Percentiles rank a stretch among this genome's conserved stretches.
phyloP scores from a whole-genome alignment of 2,113 vertebrate species.

The Notechis scutatus region DNA sequence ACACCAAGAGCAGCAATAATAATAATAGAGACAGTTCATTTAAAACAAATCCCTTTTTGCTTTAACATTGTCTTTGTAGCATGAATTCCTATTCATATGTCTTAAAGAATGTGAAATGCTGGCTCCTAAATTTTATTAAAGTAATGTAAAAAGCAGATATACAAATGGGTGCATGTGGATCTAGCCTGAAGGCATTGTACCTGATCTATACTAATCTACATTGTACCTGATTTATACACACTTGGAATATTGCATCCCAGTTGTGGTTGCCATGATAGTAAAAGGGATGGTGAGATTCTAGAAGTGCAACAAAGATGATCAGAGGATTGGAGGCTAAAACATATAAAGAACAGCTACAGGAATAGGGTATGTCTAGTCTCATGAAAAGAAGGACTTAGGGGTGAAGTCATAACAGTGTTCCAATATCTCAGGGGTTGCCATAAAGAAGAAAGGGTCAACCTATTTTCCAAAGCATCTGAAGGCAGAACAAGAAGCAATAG shows the following conservation, averaged over 20 bases:
- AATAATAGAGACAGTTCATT: neutral
- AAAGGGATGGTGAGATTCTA: neutral
- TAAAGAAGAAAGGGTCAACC: neutral
- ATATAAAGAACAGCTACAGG: neutral
- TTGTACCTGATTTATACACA: neutral
- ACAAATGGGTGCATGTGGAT: conserved; percentile 44
- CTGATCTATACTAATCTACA: conserved; percentile 45
- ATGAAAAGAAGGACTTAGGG: neutral
- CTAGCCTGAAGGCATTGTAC: conserved; percentile 62
- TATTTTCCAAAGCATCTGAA: neutral
- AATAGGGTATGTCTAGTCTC: neutral
- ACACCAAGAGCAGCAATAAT: neutral
- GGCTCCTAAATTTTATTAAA: conserved; percentile 52
- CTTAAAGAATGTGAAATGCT: conserved; percentile 14
- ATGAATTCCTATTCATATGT: neutral
- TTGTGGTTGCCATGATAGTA: neutral
- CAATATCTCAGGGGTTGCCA: neutral
- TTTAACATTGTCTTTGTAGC: neutral
- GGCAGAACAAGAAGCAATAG: neutral
- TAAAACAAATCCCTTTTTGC: neutral
- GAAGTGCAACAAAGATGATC: neutral
- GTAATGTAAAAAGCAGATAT: conserved; percentile 54
- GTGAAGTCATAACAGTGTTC: neutral
- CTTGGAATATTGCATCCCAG: neutral
- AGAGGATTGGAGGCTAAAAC: neutral